Conservation (phyloP, 2,113 vertebrate species). For the Microtus richardsoni region DNA sequence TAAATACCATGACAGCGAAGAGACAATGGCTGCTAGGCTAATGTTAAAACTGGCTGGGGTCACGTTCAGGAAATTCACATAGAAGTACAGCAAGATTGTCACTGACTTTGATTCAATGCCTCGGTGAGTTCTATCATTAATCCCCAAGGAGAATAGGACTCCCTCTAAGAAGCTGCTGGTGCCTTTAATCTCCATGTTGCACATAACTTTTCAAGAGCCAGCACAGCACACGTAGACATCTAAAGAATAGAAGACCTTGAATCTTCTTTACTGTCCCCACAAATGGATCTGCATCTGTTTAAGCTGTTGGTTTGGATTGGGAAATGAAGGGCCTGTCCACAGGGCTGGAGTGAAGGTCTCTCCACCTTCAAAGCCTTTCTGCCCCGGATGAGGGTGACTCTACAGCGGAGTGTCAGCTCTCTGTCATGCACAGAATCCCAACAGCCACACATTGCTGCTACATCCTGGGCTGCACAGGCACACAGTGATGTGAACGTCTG, state of each 20-base stretch:
- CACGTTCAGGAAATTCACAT: slow-evolving; percentile 90
- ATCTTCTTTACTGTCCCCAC: slow-evolving; percentile 36
- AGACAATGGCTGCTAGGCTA: too few species aligned
- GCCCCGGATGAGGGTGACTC: not conserved
- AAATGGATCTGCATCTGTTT: slow-evolving; percentile 71
- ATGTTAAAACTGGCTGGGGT: not conserved
- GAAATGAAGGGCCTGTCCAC: not conserved
- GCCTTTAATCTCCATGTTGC: slow-evolving; percentile 85
- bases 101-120: slow-evolving; percentile 93
- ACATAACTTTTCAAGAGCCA: slow-evolving; percentile 81
- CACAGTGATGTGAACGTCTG: too few species aligned
- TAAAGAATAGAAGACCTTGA: slow-evolving; percentile 14
- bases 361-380: not conserved
- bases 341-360: not conserved
- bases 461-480: too few species aligned
- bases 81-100: slow-evolving; percentile 89
- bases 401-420: not conserved
- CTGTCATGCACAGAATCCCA: not conserved
- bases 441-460: not conserved
- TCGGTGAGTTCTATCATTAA: slow-evolving; percentile 84
- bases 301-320: slow-evolving; percentile 28
- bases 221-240: slow-evolving; percentile 63
- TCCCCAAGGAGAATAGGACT: slow-evolving; percentile 69
- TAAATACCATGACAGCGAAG: too few species aligned
- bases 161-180: slow-evolving; percentile 82